Evolutionary conservation across 2,113 vertebrate species (phyloP), one percentile per base, ranked within the genome.

Genomic region (Osmerus eperlanus): DNA sequence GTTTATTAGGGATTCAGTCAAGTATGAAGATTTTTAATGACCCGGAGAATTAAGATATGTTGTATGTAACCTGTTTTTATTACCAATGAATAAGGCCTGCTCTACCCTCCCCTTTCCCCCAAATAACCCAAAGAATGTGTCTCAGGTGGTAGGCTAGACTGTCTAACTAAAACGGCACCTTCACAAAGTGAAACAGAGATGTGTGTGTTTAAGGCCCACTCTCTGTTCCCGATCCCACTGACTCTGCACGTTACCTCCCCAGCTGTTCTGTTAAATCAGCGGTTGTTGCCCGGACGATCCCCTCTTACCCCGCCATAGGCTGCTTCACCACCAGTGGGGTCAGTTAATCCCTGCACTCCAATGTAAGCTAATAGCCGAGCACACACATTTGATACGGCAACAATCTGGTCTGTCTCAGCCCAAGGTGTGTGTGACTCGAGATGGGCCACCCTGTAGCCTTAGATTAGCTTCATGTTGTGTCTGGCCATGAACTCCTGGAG

Each of bases 211-310:
- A 12, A 47, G 41, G 41, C 41, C 9, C 9, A 8, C 41, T 47
- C 41, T 47, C 41, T 47, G 9, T 47, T 47, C 41, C 66, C 77
- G 56, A 9, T 70, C 73, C 61, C 74, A 79, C 68, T 28, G 53
- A 68, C 65, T 69, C 12, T 70, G 63, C 28, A 74, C 28, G 70
- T 29, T 58, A n/a, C 66, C 7, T 66, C 56, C 63, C 75, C 81
- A 78, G 79, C 80, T 85, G 83, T 62, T 74, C 67, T 29, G 55
- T 23, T 13, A 60, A 23, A 69, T 72, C 62, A 69, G 56, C 9
- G 41, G 32, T 21, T 60, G 18, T 60, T 61, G 59, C 25, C 59
- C 25, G 59, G 59, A 21, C 3, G 59, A 13, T 13, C 11, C 67
- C 28, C 53, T 66, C 73, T 23, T 56, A 51, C 73, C 66, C 51